A percentile compares a stretch with the other conserved stretches of the same genome.
Conservation (phyloP, 92 coral and sea anemone species). For the Phenganax stokvisi region DNA sequence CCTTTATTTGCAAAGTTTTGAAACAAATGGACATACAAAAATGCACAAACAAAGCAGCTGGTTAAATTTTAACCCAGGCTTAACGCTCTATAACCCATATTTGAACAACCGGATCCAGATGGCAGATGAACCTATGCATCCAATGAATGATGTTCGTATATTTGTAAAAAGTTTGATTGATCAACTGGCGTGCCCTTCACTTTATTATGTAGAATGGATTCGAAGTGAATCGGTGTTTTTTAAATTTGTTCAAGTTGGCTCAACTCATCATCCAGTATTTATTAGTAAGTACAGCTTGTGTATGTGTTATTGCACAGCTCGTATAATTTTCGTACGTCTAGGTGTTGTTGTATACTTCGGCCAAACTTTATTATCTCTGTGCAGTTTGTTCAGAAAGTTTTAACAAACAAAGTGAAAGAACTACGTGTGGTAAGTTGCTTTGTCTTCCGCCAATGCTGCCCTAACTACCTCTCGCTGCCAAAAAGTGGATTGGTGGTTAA, state of each 20-base stretch:
- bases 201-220: background rate
- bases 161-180: background rate
- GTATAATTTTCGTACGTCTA: background rate
- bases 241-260: slow-evolving; percentile 24
- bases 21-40: no score
- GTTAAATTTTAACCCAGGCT: no score
- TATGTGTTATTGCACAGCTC: background rate
- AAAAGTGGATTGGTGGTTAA: no score
- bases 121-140: background rate
- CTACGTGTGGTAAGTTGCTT: background rate
- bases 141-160: background rate
- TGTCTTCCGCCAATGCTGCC: no score
- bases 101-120: no score
- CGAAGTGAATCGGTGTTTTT: slow-evolving; percentile 20
- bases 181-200: background rate
- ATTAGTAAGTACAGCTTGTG: background rate
- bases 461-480: background rate
- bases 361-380: background rate
- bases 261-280: slow-evolving; percentile 33
- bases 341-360: background rate
- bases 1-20: no score
- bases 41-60: no score
- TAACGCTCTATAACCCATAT: no score
- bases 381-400: slow-evolving; percentile 19
- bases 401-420: slow-evolving; percentile 24